Evolutionary conservation across 2,113 vertebrate genomes (phyloP).

Genomic region (Phyllostomus hastatus): DNA sequence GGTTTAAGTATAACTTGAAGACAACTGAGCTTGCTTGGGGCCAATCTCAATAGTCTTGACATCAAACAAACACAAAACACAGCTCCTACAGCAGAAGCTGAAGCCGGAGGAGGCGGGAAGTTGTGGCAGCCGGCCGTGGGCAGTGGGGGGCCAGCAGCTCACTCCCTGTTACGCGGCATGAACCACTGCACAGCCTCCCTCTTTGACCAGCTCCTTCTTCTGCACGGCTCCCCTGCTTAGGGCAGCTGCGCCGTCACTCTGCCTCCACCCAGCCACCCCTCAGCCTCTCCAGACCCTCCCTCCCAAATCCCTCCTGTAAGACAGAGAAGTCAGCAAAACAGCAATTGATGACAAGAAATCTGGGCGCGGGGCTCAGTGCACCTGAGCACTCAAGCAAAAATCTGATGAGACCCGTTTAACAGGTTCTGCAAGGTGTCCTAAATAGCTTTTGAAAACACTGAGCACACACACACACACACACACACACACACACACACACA

Average conservation of each 20-base stretch:
- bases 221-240: background rate
- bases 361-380: background rate
- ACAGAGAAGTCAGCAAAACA: background rate
- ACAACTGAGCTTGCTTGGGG: background rate
- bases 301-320: background rate
- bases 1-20: background rate
- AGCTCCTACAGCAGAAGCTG: background rate
- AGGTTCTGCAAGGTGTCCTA: background rate
- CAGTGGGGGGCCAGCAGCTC: background rate
- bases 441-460: background rate
- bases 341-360: background rate
- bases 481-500: rapidly evolving
- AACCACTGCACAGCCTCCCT: background rate
- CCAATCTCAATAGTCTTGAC: background rate
- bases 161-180: background rate
- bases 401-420: background rate
- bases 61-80: background rate
- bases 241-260: background rate
- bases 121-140: background rate
- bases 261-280: background rate
- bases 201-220: background rate
- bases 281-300: background rate
- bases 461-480: rapidly evolving
- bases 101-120: background rate
- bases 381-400: background rate